phyloP scores from a whole-genome alignment of 2,888 invertebrate species.

The Pristionchus japonicus region DNA sequence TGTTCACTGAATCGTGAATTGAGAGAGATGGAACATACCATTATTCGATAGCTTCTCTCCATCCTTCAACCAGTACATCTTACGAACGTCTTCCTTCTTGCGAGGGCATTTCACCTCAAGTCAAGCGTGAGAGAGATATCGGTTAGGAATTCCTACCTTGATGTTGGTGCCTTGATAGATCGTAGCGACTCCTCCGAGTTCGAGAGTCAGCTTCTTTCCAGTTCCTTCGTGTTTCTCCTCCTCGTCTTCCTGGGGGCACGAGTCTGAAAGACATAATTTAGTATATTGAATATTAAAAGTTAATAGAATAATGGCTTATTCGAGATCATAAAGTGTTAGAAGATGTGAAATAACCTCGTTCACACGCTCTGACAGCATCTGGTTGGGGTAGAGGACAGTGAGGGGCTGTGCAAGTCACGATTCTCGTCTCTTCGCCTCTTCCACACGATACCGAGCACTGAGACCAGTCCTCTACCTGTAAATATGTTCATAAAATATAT shows the following conservation, averaged over 20 bases:
- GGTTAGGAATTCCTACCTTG: slow-evolving; percentile 80
- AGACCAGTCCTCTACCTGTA: slow-evolving; percentile 66
- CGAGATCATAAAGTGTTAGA: too few species aligned
- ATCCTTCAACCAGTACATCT: slow-evolving; percentile 87
- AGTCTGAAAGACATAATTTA: background rate
- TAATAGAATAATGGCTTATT: too few species aligned
- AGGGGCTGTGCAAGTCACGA: slow-evolving; percentile 83
- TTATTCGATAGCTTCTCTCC: slow-evolving; percentile 83
- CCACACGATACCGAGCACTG: slow-evolving; percentile 93
- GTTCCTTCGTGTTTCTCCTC: slow-evolving; percentile 81
- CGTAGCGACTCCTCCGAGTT: slow-evolving; percentile 90
- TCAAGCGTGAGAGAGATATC: background rate
- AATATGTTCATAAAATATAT: background rate
- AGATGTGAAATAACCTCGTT: slow-evolving; percentile 91
- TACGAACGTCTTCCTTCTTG: slow-evolving; percentile 84
- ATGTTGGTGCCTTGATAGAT: slow-evolving; percentile 92
- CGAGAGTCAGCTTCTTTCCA: slow-evolving; percentile 80
- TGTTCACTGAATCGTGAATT: background rate
- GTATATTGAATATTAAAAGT: too few species aligned
- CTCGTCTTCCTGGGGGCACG: slow-evolving; percentile 78
- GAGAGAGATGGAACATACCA: slow-evolving; percentile 52
- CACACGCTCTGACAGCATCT: slow-evolving; percentile 80
- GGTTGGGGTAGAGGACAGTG: background rate
- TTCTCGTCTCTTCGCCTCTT: slow-evolving; percentile 88
- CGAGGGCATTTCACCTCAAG: slow-evolving; percentile 87